Evolutionary conservation across 2,797 vertebrate genomes (phyloP).

Genomic region (Gallinago solitaria): DNA sequence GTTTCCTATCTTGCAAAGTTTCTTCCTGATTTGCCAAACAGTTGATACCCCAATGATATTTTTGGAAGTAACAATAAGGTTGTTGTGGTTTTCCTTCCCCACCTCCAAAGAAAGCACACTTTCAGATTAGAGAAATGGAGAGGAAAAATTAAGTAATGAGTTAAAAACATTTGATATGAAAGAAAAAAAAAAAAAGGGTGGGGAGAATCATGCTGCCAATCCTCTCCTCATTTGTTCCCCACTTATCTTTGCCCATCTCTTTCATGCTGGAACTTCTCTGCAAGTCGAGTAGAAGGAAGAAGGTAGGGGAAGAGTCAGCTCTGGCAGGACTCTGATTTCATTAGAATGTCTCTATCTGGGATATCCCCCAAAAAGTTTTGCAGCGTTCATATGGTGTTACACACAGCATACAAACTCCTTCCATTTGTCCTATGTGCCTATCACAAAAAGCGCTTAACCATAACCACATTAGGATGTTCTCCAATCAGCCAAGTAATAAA

Average conservation of each 20-base stretch:
- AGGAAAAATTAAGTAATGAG: not conserved
- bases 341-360: not conserved
- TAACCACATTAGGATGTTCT: not conserved
- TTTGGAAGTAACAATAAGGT: not conserved
- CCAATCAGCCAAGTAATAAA: not conserved
- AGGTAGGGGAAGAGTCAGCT: not conserved
- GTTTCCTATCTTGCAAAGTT: slow-evolving; percentile 3
- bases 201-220: not conserved
- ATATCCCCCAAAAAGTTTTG: not conserved
- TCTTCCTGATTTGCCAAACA: not conserved
- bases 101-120: not conserved
- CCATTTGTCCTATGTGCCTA: not conserved
- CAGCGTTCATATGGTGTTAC: not conserved
- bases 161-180: not conserved
- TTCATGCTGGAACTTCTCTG: not conserved
- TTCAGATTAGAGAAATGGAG: not conserved
- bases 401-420: not conserved
- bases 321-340: not conserved
- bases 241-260: not conserved
- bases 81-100: not conserved
- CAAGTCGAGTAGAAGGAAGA: not conserved
- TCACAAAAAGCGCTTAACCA: not conserved
- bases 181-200: not conserved
- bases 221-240: not conserved
- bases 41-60: not conserved